Conservation (phyloP, 1,140 invertebrate species). For the Maniola jurtina region DNA sequence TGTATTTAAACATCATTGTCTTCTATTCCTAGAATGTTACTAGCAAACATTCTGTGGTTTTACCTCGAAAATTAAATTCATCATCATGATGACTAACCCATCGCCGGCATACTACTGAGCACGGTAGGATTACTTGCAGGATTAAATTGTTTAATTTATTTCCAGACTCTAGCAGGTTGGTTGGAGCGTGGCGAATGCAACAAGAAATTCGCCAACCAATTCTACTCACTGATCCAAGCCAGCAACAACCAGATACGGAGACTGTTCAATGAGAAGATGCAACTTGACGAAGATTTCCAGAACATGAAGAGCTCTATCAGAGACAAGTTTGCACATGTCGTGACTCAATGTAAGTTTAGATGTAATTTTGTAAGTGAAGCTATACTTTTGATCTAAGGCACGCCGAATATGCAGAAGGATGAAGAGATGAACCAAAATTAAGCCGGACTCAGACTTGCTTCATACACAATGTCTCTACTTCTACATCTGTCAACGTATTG, state of each 20-base stretch:
- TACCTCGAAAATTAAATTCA: too few species aligned
- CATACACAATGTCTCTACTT: too few species aligned
- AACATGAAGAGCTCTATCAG: constrained; percentile 89
- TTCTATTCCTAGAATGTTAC: too few species aligned
- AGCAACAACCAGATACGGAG: constrained; percentile 93
- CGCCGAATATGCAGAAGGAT: too few species aligned
- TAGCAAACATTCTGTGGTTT: too few species aligned
- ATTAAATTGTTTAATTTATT: constrained; percentile 17
- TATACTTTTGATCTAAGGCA: not conserved
- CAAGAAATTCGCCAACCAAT: constrained; percentile 91
- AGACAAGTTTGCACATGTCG: constrained; percentile 88
- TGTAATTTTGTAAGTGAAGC: not conserved
- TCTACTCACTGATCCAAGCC: constrained; percentile 96
- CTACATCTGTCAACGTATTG: too few species aligned
- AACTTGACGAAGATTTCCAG: constrained; percentile 91
- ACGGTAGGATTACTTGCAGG: too few species aligned
- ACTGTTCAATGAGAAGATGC: constrained; percentile 89
- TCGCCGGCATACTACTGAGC: too few species aligned
- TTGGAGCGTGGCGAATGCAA: constrained; percentile 94
- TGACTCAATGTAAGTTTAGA: constrained; percentile 89
- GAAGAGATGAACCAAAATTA: too few species aligned
- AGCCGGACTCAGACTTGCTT: too few species aligned
- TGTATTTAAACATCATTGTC: too few species aligned
- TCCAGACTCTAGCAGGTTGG: constrained; percentile 91
- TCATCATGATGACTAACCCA: too few species aligned